Evolutionary conservation across 2,113 vertebrate genomes (phyloP).

Genomic region (Microcebus ravelobensis): DNA sequence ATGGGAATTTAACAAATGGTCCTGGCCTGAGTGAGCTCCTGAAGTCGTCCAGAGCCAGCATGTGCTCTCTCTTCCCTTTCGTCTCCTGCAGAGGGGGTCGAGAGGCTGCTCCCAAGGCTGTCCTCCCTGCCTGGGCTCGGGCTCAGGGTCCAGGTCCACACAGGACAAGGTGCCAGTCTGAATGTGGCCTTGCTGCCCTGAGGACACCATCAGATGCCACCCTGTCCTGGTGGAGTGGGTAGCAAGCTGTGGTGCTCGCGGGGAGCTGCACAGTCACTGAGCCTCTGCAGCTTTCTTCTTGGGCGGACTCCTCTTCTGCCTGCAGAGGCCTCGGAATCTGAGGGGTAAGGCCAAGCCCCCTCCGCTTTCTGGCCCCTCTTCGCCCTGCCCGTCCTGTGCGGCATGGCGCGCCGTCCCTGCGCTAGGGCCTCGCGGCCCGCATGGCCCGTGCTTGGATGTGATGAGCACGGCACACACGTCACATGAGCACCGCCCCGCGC

Average conservation of each 20-base stretch:
- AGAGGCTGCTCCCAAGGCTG: no score
- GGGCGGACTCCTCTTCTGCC: background rate
- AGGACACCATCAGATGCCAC: no score
- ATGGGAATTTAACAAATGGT: no score
- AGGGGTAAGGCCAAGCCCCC: background rate
- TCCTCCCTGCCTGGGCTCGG: background rate
- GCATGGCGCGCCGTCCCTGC: accelerated
- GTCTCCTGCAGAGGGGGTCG: no score
- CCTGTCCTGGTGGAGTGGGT: no score
- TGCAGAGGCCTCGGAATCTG: background rate
- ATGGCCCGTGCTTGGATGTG: background rate
- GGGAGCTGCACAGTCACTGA: accelerated
- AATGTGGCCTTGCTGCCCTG: accelerated
- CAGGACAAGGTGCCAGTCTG: accelerated
- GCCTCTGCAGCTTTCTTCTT: background rate
- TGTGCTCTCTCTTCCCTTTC: background rate
- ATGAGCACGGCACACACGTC: accelerated
- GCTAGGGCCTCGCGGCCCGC: background rate
- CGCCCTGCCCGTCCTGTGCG: accelerated
- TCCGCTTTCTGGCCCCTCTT: background rate
- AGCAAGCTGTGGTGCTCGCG: background rate
- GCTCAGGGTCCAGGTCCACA: no score
- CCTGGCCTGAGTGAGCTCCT: no score
- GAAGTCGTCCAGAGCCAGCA: background rate
- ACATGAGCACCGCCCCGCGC: accelerated